Evolutionary conservation across 2,797 vertebrate species (phyloP), one percentile per base, ranked within the genome.

Genomic region (Picus viridis): DNA sequence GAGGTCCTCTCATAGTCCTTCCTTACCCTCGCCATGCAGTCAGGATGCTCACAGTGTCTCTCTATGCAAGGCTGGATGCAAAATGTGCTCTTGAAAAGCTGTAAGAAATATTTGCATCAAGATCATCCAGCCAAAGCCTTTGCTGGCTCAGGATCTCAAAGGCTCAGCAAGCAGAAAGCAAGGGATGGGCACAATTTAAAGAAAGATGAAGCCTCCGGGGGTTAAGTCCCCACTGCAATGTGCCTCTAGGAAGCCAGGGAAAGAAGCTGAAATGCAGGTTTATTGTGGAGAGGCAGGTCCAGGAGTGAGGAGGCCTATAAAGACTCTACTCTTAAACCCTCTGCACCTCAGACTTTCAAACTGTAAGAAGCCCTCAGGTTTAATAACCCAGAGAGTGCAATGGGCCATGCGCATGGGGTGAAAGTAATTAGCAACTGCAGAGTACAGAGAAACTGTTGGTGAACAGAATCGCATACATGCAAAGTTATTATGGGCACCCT

Each of bases 401-500:
- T 0, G 1, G 85, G 80, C 70, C 51, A 3, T 0, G 20, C 0
- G 1, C 5, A 61, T 0, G 2, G 78, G 67, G 79, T 32, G 54
- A 77, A 56, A 72, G 84, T 16, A 93, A 93, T 89, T 56, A 89
- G 91, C 7, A n/a, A 32, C 62, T 2, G 45, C 1, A 7, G 22
- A 58, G 92, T 10, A 2, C 75, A 39, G 64, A 68, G 80, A 34
- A 84, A 91, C 49, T 23, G 61, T 23, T 29, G 85, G 82, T 0
- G 4, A 76, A 74, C 76, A 82, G 83, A 68, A 71, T 5, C 77
- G 5, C 77, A 32, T 30, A 79, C 83, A 89, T 3, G 56, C 85
- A 43, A 89, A 92, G 87, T 86, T 95, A 96, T 96, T 96, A 93
- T 0, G 34, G 89, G 93, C 72, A 65, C 65, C 43, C 87, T 91